Evolutionary conservation across 2,113 vertebrate genomes (phyloP), one percentile per base, ranked within the genome.

Genomic region (Megalops atlanticus): DNA sequence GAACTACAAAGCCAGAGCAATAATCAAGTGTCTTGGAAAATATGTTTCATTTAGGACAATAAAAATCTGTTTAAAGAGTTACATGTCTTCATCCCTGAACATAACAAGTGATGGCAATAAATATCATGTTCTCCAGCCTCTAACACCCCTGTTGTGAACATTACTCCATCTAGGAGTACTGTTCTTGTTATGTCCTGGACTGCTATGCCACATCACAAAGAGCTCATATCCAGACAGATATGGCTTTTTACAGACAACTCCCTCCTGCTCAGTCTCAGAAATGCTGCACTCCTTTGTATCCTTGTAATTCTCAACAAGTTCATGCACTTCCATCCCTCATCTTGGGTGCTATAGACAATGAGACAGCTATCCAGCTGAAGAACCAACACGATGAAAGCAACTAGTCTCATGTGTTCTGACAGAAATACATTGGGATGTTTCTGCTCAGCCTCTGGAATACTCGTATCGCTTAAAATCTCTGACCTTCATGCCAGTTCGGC

Each of bases 401-500:
- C 52, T 58, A n/a, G 52, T 24, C 58, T 64, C 7, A 1, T 31
- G 2, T 33, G 15, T 49, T 76, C 16, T 6, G 27, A 35, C 74
- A 7, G 14, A 76, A 45, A 76, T 58, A n/a, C 21, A 18, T n/a
- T 24, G 52, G 24, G 52, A 58, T 58, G 52, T 1, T 58, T n/a
- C 52, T 58, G 52, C 7, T 64, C 31, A 64, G 31, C n/a, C 58
- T 64, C 24, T 24, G 11, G 58, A 64, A 31, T 24, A 64, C 58
- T 64, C 8, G 24, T 24, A 45, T 45, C 33, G 33, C 33, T 73
- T 40, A 8, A 75, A 27, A 45, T 87, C 58, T 77, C n/a, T 88
- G 88, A 90, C 88, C 87, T 88, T 88, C 83, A 85, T 43, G 39
- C 79, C 74, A 24, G 84, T 77, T 88, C 71, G 64, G 76, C 79